Evolutionary conservation across 2,113 vertebrate genomes (phyloP).

Genomic region (Notarius quadriscutis): DNA sequence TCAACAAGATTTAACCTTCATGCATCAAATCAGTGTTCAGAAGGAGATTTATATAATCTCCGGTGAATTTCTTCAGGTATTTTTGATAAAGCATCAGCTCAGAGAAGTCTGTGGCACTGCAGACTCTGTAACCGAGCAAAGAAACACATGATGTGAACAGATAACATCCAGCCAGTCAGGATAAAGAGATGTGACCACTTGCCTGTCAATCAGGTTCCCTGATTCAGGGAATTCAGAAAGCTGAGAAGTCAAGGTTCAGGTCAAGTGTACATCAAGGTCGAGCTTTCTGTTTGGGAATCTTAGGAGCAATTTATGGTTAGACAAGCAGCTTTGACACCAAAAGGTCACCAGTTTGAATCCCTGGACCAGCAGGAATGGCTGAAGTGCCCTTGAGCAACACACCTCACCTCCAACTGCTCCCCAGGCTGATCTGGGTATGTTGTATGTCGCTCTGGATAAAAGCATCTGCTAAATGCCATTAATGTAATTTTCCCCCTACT

Average conservation of each 20-base stretch:
- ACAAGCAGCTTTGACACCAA: no score
- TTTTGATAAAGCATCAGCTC: neutral
- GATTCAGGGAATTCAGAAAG: neutral
- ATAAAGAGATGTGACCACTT: neutral
- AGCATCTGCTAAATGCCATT: no score
- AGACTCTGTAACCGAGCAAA: neutral
- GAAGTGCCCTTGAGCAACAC: no score
- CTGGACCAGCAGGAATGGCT: no score
- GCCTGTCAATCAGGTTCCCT: neutral
- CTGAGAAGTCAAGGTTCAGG: neutral
- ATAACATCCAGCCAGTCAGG: neutral
- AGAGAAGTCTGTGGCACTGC: neutral
- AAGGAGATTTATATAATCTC: neutral
- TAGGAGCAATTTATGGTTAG: neutral
- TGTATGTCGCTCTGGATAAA: no score
- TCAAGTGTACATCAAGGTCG: neutral
- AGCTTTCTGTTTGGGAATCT: neutral
- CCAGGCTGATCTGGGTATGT: no score
- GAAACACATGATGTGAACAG: neutral
- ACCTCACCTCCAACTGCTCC: no score
- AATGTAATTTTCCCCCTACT: no score
- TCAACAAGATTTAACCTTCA: neutral
- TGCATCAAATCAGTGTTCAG: constrained; percentile 6
- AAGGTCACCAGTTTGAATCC: no score
- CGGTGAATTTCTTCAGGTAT: neutral